phyloP scores from a whole-genome alignment of 2,888 invertebrate species.

The Chalcis sispes region DNA sequence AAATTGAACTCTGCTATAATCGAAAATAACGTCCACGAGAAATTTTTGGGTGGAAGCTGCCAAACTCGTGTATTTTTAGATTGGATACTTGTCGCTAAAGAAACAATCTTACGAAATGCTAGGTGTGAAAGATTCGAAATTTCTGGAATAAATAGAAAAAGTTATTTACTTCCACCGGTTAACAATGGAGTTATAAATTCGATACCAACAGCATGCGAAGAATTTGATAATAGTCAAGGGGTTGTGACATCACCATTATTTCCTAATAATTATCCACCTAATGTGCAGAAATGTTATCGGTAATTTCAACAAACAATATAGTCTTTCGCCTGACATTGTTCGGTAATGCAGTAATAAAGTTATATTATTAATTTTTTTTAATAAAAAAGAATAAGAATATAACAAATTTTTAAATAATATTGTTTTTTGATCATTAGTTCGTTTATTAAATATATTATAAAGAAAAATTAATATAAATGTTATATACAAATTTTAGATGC shows the following conservation, averaged over 20 bases:
- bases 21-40: constrained; percentile 24
- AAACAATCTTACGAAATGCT: constrained; percentile 61
- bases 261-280: constrained; percentile 75
- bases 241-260: constrained; percentile 75
- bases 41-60: constrained; percentile 57
- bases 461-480: too few species aligned
- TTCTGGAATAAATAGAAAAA: constrained; percentile 1
- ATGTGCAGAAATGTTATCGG: constrained; percentile 76
- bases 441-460: too few species aligned
- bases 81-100: constrained; percentile 67
- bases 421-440: neutral
- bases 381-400: too few species aligned
- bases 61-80: constrained; percentile 64
- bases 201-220: constrained; percentile 64
- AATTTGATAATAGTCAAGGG: constrained; percentile 71
- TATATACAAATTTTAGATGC: constrained; percentile 26
- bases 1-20: neutral
- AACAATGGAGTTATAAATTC: neutral
- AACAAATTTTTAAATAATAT: neutral
- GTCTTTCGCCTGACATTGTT: too few species aligned
- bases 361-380: too few species aligned
- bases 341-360: too few species aligned
- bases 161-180: constrained; percentile 13
- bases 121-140: constrained; percentile 59
- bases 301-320: constrained; percentile 59